phyloP scores from a whole-genome alignment of 2,797 vertebrate species.

The Sciurus carolinensis region DNA sequence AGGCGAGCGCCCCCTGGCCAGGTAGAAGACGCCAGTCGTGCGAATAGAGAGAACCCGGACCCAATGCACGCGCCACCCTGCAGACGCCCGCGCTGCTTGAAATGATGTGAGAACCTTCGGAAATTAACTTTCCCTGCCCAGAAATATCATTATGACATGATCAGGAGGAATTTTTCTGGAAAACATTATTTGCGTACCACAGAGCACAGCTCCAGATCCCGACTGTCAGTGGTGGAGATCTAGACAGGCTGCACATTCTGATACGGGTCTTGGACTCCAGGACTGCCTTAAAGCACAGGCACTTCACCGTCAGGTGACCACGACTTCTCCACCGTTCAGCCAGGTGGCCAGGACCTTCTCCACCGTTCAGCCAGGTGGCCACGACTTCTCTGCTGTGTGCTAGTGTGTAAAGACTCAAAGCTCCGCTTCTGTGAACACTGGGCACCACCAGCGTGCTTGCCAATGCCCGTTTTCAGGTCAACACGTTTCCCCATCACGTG shows the following conservation, averaged over 20 bases:
- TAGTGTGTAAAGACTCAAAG: not conserved
- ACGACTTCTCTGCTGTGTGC: not conserved
- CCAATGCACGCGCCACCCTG: not conserved
- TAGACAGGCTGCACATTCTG: not conserved
- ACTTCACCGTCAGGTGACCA: not conserved
- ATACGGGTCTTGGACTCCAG: not conserved
- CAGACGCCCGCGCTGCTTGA: too few relatives aligned
- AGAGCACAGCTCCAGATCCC: not conserved
- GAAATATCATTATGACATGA: not conserved
- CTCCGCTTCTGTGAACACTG: too few relatives aligned
- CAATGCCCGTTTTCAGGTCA: too few relatives aligned
- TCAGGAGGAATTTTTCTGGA: not conserved
- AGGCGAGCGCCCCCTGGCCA: too few relatives aligned
- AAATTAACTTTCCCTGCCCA: not conserved
- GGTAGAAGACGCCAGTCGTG: too few relatives aligned
- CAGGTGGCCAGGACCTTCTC: not conserved
- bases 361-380: too few relatives aligned
- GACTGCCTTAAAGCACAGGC: not conserved
- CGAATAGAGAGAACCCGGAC: fast-evolving
- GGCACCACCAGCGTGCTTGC: too few relatives aligned
- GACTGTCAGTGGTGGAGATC: not conserved
- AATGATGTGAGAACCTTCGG: not conserved
- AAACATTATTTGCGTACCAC: not conserved
- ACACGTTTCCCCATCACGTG: too few relatives aligned
- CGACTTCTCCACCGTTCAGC: too few relatives aligned